phyloP scores from a whole-genome alignment of 2,888 invertebrate species.

The Trissoscelio sp. region DNA sequence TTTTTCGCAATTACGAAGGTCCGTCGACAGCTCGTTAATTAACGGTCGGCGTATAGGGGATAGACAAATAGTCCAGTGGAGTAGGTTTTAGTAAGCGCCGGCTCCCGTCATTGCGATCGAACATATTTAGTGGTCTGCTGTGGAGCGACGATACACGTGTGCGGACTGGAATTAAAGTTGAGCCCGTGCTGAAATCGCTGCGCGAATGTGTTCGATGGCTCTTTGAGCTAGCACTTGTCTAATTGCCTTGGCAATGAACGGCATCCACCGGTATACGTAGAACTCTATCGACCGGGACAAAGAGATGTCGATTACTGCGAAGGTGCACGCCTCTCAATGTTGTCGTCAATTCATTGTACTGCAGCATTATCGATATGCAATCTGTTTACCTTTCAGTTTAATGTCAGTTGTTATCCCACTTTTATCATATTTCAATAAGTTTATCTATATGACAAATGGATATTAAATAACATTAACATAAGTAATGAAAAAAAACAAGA shows the following conservation, averaged over 20 bases:
- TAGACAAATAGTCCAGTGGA: constrained; percentile 68
- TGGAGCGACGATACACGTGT: constrained; percentile 63
- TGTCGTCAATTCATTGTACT: constrained; percentile 48
- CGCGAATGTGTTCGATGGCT: constrained; percentile 69
- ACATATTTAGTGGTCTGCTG: constrained; percentile 68
- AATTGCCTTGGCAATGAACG: constrained; percentile 70
- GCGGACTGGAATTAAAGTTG: constrained; percentile 68
- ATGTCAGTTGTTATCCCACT: neutral
- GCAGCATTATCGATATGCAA: neutral
- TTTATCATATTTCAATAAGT: too few relatives aligned
- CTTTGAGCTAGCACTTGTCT: constrained; percentile 70
- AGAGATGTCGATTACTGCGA: constrained; percentile 57
- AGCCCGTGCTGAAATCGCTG: constrained; percentile 64
- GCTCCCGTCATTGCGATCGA: constrained; percentile 68
- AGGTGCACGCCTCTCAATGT: constrained; percentile 50
- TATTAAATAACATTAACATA: too few relatives aligned
- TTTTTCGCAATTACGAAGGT: constrained; percentile 61
- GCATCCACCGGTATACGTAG: constrained; percentile 44
- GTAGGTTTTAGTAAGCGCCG: constrained; percentile 60
- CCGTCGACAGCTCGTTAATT: constrained; percentile 72
- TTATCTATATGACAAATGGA: too few relatives aligned
- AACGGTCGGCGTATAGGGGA: constrained; percentile 70
- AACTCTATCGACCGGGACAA: constrained; percentile 66
- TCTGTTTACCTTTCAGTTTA: neutral
- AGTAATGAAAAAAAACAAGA: too few relatives aligned